Base-by-base conservation (phyloP, 2,797 vertebrate species). In the Phalloptychus januarius region DNA sequence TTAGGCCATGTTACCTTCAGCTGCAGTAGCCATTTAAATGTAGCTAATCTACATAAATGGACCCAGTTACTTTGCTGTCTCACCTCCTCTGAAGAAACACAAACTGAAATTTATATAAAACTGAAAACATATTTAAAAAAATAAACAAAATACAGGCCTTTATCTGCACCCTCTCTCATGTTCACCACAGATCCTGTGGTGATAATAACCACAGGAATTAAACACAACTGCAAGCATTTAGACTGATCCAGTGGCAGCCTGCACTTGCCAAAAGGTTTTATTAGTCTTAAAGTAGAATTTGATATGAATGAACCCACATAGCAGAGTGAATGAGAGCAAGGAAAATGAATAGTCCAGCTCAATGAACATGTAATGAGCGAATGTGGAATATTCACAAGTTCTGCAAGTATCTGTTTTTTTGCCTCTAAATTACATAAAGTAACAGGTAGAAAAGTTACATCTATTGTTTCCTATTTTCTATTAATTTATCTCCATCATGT, bases 171-270 rank as follows among this genome's bases (percentile, higher is more conserved):
- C 38, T 36, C 1, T 2, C 28, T 63, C 61, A 36, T 8, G 87
- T 85, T 71, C 78, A 71, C 67, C 13, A 28, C 15, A 31, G 28
- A 28, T 61, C 56, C 56, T 31, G 15, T 38, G 61, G 83, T 1
- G n/a, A 83, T 83, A 85, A 89, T 73, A 72, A 84, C 52, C 63
- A 72, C 75, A 81, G 75, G 73, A 84, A 88, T 89, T 88, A 88
- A 89, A 82, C 81, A 86, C 83, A 85, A 78, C 72, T 82, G 71
- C 77, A 82, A 74, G 63, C 75, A 72, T 85, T 72, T n/a, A 82
- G 58, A 78, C 56, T 81, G 76, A 79, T 89, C 82, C 76, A 82
- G 76, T 4, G 7, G 85, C 72, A 46, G 67, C 13, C 65, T 76
- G 72, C n/a, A n/a, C 40, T 15, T 25, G 31, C 46, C 71, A 61